These are phyloP conservation scores for Trypoxylus dichotomus DNA, from an alignment of 1,140 invertebrate genomes.

Conservation along the genomic window DNA sequence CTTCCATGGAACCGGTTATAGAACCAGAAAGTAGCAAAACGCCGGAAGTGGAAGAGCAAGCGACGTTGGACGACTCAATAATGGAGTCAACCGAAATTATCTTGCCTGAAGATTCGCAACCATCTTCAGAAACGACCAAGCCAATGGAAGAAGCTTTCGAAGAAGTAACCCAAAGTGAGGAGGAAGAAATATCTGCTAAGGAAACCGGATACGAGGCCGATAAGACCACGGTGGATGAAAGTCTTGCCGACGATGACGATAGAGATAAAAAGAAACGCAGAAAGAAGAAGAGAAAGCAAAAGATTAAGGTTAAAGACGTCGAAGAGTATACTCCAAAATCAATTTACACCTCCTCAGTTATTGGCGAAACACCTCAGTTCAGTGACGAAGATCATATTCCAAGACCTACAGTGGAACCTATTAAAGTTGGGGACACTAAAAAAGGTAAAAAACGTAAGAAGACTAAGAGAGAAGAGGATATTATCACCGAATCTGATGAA, in stretches of 20 bases:
- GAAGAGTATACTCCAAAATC: constrained; percentile 55
- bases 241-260: constrained; percentile 51
- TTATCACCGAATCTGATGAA: constrained; percentile 38
- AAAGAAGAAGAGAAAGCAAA: constrained; percentile 61
- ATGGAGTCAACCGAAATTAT: constrained; percentile 65
- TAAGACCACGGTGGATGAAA: constrained; percentile 61
- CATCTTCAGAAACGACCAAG: constrained; percentile 57
- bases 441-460: constrained; percentile 46
- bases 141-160: constrained; percentile 57
- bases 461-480: constrained; percentile 40
- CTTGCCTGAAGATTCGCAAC: constrained; percentile 55
- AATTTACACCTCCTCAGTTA: constrained; percentile 48
- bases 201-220: constrained; percentile 55
- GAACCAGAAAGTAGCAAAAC: constrained; percentile 41
- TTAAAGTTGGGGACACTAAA: constrained; percentile 54
- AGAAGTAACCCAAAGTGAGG: constrained; percentile 53
- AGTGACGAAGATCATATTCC: constrained; percentile 43
- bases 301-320: constrained; percentile 52
- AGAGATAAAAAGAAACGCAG: constrained; percentile 51
- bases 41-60: constrained; percentile 45
- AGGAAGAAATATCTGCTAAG: constrained; percentile 49
- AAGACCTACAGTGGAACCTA: constrained; percentile 30
- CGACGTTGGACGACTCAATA: constrained; percentile 59
- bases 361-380: constrained; percentile 49
- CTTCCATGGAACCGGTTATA: constrained; percentile 34